These are phyloP conservation scores for Drosophila falleni DNA, from an alignment of 2,888 invertebrate genomes.

Conservation along the genomic window DNA sequence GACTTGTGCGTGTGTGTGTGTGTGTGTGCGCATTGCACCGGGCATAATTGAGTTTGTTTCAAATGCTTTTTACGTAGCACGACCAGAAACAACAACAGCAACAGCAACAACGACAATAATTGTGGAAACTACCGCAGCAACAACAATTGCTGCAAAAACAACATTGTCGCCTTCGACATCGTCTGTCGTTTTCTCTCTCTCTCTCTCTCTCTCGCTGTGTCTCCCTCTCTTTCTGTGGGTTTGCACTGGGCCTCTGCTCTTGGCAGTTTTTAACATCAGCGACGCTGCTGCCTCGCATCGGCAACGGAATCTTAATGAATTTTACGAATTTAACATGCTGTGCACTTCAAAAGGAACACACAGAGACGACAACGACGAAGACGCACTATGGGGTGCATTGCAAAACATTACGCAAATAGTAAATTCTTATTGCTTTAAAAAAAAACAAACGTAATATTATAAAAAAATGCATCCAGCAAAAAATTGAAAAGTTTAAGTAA, in stretches of 20 bases:
- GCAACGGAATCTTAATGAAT: slow-evolving; percentile 80
- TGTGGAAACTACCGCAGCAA: slow-evolving; percentile 30
- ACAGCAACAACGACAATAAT: slow-evolving; percentile 25
- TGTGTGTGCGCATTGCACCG: slow-evolving; percentile 69
- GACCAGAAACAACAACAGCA: slow-evolving; percentile 45
- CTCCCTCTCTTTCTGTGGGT: slow-evolving; percentile 18
- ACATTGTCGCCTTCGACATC: slow-evolving; percentile 63
- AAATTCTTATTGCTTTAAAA: slow-evolving; percentile 1
- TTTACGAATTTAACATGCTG: slow-evolving; percentile 82
- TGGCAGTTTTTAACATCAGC: slow-evolving; percentile 56
- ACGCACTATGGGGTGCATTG: slow-evolving; percentile 27
- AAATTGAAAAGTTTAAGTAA: neutral
- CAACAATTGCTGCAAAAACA: slow-evolving; percentile 49
- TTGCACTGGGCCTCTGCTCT: slow-evolving; percentile 53
- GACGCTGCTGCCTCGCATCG: slow-evolving; percentile 68
- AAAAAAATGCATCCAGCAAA: neutral
- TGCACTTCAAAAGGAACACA: slow-evolving; percentile 81
- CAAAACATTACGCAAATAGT: neutral
- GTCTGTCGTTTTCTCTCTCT: slow-evolving; percentile 26
- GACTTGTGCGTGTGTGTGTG: slow-evolving; percentile 19
- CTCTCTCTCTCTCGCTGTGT: slow-evolving; percentile 13
- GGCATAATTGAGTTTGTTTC: slow-evolving; percentile 80
- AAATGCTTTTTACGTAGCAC: slow-evolving; percentile 80
- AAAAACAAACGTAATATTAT: neutral
- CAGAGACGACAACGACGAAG: slow-evolving; percentile 40